Evolutionary conservation across 2,888 invertebrate genomes (phyloP).

Genomic region (Glyphotaelius pellucidus): DNA sequence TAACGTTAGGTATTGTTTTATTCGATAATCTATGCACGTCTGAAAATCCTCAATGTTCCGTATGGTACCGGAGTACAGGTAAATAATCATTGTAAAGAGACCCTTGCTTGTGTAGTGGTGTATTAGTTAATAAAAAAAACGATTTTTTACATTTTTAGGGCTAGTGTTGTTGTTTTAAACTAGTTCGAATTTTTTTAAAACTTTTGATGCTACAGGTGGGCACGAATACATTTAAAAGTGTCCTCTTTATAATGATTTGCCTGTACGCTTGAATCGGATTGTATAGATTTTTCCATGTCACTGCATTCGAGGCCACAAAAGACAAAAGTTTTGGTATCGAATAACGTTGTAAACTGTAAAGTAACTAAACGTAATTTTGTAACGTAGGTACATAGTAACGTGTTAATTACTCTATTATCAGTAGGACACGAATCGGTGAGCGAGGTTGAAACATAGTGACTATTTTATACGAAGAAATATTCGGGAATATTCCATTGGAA

Average conservation of each 20-base stretch:
- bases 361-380: background rate
- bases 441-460: background rate
- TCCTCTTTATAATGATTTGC: too few relatives aligned
- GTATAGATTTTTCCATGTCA: background rate
- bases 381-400: background rate
- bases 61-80: background rate
- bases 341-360: background rate
- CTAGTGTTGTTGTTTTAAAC: too few relatives aligned
- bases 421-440: background rate
- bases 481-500: background rate
- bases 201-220: too few relatives aligned
- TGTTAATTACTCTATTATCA: background rate
- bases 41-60: background rate
- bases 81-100: too few relatives aligned
- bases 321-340: background rate
- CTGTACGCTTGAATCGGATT: background rate
- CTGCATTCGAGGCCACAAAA: background rate
- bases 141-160: too few relatives aligned
- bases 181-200: too few relatives aligned
- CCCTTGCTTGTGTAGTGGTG: too few relatives aligned
- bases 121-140: too few relatives aligned
- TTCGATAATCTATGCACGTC: background rate
- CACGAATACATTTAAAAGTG: too few relatives aligned
- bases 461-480: background rate
- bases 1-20: background rate